Base-by-base conservation (phyloP, 2,888 invertebrate species). In the Polydrusus tereticollis region DNA sequence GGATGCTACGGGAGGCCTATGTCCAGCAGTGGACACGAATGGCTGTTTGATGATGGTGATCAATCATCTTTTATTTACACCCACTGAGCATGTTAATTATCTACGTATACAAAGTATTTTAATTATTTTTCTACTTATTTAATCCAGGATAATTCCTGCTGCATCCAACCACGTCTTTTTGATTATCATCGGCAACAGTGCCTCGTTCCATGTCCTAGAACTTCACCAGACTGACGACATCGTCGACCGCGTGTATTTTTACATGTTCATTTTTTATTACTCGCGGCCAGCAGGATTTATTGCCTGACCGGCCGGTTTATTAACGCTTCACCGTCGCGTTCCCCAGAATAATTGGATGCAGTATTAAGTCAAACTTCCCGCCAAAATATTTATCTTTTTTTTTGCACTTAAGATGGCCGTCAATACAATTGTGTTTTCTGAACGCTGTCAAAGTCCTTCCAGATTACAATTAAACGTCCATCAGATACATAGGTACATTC, bases 171-270 rank as follows among this genome's bases (percentile, higher is more conserved):
- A n/a, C n/a, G n/a, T 36, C 36, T n/a, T 77, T 60, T 26, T 18
- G 14, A 20, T 47, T 23, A 8, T 18, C 23, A 63, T 29, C 26
- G 71, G 66, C 71, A 71, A 60, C 71, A 33, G 12, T 16, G 71
- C 33, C 8, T 23, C 66, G 66, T 60, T 60, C 60, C 71, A 41
- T 60, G 71, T 71, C 71, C 71, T 62, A 71, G 71, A 71, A 71
- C 71, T 71, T 66, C 65, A 60, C 60, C 55, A 66, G 55, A 60
- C 62, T 66, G 71, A 55, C 71, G 71, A 71, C 60, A 71, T 60
- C 65, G 59, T 10, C 62, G 20, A 41, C 60, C 33, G 23, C 59
- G 58, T 47, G 33, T 50, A 29, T 64, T 70, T 70, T 70, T 55
- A 58, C 47, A 64, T 23, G 47, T 20, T 47, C 47, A 47, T 47